phyloP scores from a whole-genome alignment of 2,113 vertebrate genomes.

The Callopanchax toddi region DNA sequence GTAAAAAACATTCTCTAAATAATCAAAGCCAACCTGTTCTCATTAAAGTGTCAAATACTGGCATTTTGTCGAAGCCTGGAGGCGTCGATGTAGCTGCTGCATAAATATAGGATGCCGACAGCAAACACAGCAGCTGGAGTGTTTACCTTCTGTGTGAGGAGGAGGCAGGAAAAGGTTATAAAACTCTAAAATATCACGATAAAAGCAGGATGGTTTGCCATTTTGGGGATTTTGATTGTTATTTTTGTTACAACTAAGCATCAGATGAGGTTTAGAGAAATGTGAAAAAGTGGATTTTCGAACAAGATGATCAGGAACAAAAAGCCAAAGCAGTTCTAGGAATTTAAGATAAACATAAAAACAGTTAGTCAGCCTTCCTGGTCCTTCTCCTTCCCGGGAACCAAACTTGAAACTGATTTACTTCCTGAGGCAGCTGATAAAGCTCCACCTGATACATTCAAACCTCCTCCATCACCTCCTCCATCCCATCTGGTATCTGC shows the following conservation, averaged over 20 bases:
- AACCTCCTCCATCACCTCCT: no score
- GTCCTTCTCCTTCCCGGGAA: not conserved
- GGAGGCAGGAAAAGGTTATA: not conserved
- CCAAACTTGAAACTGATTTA: no score
- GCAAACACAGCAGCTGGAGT: not conserved
- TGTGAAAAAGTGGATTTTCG: no score
- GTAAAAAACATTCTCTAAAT: not conserved
- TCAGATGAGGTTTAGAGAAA: not conserved
- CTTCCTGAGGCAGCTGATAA: no score
- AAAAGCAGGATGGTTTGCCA: not conserved
- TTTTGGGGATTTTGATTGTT: no score
- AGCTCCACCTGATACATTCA: no score
- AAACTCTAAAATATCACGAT: not conserved
- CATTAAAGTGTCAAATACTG: slow-evolving; percentile 1
- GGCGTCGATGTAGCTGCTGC: not conserved
- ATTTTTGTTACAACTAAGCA: not conserved
- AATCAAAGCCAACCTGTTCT: not conserved
- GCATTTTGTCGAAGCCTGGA: not conserved
- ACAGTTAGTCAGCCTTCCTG: no score
- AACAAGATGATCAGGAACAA: no score
- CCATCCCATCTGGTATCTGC: no score
- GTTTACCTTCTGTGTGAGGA: not conserved
- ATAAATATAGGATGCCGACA: not conserved
- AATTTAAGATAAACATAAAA: no score
- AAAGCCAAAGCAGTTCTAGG: no score